A percentile compares a stretch with the other conserved stretches of the same genome.
phyloP scores from a whole-genome alignment of 2,113 vertebrate genomes.

The Oryctolagus cuniculus region DNA sequence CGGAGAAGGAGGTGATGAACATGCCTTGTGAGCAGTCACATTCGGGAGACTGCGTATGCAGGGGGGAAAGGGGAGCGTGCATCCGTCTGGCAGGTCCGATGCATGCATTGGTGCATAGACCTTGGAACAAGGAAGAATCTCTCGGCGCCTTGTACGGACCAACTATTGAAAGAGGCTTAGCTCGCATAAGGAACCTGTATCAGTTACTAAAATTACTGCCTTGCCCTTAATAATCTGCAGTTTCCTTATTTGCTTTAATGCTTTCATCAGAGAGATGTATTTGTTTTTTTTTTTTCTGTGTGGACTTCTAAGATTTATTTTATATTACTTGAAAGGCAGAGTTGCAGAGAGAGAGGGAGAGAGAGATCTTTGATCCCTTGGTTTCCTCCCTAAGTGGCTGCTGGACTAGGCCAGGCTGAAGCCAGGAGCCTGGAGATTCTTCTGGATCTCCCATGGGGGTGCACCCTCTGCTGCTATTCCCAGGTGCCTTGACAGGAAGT shows the following conservation, averaged over 20 bases:
- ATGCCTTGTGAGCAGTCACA: neutral
- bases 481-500: no score
- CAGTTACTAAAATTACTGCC: neutral
- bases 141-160: accelerated
- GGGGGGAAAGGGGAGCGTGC: accelerated
- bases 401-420: no score
- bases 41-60: neutral
- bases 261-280: neutral
- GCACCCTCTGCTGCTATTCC: no score
- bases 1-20: neutral
- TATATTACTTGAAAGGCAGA: no score
- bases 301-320: constrained; percentile 11
- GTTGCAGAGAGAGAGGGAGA: no score
- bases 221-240: constrained; percentile 3
- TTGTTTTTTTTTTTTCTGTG: neutral
- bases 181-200: neutral
- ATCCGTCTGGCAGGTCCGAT: accelerated
- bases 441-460: no score
- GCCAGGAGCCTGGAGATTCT: no score
- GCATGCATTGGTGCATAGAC: accelerated
- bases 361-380: no score
- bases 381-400: no score
- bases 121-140: neutral
- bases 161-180: neutral
- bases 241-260: neutral